A percentile compares a stretch with the other conserved stretches of the same genome.
Evolutionary conservation across 2,113 vertebrate species (phyloP).

Genomic region (Bagarius yarrelli): DNA sequence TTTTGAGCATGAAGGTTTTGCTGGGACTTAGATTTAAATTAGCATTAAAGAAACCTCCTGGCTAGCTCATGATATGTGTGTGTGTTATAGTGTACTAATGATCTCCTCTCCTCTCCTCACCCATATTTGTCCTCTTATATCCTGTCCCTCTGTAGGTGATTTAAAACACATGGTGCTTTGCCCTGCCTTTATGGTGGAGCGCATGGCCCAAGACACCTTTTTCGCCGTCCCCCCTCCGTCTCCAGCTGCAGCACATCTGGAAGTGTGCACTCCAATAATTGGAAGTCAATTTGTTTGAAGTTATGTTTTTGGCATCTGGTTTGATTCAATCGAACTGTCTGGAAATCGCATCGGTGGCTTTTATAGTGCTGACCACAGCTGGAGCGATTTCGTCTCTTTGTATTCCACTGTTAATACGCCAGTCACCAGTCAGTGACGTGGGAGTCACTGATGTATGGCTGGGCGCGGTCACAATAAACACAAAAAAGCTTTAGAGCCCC

Average conservation of each 20-base stretch:
- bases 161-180: constrained; percentile 69
- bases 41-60: constrained; percentile 48
- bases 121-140: constrained; percentile 65
- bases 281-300: constrained; percentile 84
- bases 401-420: constrained; percentile 64
- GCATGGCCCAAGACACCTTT: constrained; percentile 66
- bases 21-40: constrained; percentile 39
- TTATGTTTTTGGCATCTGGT: constrained; percentile 79
- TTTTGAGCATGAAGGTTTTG: constrained; percentile 49
- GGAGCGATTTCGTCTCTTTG: constrained; percentile 54
- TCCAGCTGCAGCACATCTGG: constrained; percentile 80
- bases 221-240: constrained; percentile 53
- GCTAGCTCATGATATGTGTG: constrained; percentile 46
- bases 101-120: constrained; percentile 57
- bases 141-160: constrained; percentile 69
- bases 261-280: constrained; percentile 75
- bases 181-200: constrained; percentile 66
- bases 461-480: constrained; percentile 67
- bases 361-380: constrained; percentile 67
- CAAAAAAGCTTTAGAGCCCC: constrained; percentile 46
- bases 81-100: constrained; percentile 74
- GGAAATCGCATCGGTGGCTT: constrained; percentile 73
- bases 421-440: constrained; percentile 58
- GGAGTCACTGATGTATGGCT: constrained; percentile 56
- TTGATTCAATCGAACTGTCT: constrained; percentile 72